Base-by-base conservation (phyloP, 2,888 invertebrate species). In the Dasysyrphus tricinctus region DNA sequence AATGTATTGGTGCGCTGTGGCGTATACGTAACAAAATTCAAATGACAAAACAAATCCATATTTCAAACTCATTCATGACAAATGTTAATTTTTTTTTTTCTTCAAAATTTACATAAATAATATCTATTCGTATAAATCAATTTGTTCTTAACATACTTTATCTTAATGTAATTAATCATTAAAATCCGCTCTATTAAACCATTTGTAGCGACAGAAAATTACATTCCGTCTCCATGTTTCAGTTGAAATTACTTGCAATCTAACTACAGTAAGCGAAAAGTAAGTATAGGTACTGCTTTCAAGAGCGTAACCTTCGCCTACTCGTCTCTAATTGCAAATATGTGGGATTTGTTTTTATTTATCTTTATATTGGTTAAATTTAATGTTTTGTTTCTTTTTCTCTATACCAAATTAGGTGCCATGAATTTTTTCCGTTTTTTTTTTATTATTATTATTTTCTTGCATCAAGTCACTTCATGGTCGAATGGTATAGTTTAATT, bases 111-210 rank as follows among this genome's bases (percentile, higher is more conserved):
- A 6, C 7, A 61, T 42, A 24, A 59, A 59, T 39, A 19, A 37
- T 39, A 42, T 24, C 14, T 42, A 42, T 61, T 29, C n/a, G 7
- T 24, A 14, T 42, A 12, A 39, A 61, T 14, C 61, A 42, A 61
- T 61, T 42, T 61, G 61, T 61, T 61, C 7, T 39, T 42, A 39
- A 61, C 61, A 61, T 61, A 61, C 14, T 63, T n/a, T 24, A 24
- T 51, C 69, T 70, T 63, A 34, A 63, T 70, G 69, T 75, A 42
- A 75, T 83, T 79, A 63, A 65, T 79, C 74, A 75, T 70, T 79
- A 34, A 75, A 75, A 70, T 70, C 56, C 39, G 57, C 47, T 83
- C 61, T 49, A 74, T 39, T 79, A 67, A 79, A 49, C 37, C 59
- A 74, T 34, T 74, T 51, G 12, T 61, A 63, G 74, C 49, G 61